Evolutionary conservation across 2,888 invertebrate genomes (phyloP).

Genomic region (Tetragonisca angustula): DNA sequence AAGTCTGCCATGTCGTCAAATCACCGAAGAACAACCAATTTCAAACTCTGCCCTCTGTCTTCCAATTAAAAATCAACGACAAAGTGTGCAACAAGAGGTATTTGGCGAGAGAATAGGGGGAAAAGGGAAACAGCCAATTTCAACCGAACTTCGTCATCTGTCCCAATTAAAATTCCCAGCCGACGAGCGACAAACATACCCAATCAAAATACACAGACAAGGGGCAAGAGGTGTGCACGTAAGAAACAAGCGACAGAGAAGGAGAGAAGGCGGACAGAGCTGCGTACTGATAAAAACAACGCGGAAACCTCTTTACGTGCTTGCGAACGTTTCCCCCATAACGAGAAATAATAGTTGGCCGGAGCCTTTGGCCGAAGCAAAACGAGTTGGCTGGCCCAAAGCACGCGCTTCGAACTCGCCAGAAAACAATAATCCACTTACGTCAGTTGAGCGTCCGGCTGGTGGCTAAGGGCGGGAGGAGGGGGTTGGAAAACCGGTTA

Average conservation of each 20-base stretch:
- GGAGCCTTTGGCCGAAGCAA: constrained; percentile 14
- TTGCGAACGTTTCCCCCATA: constrained; percentile 29
- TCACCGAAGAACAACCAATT: too few relatives aligned
- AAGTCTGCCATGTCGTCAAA: too few relatives aligned
- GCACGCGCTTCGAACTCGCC: constrained; percentile 45
- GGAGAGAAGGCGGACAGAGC: too few relatives aligned
- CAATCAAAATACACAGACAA: not conserved
- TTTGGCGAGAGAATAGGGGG: too few relatives aligned
- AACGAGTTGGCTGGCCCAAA: constrained; percentile 39
- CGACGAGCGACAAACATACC: too few relatives aligned
- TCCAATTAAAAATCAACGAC: too few relatives aligned
- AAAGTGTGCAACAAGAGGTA: too few relatives aligned
- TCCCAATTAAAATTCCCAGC: too few relatives aligned
- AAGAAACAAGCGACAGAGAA: not conserved
- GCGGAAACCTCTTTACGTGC: not conserved
- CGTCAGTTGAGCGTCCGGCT: constrained; percentile 43
- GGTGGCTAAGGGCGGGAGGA: fast-evolving
- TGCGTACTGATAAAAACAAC: not conserved
- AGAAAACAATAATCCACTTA: constrained; percentile 61
- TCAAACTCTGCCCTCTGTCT: too few relatives aligned
- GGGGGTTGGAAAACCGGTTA: constrained; percentile 44
- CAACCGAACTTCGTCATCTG: too few relatives aligned
- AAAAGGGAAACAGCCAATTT: too few relatives aligned
- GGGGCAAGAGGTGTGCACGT: not conserved
- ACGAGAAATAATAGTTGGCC: constrained; percentile 50